These are phyloP conservation scores for Ornithoptera priamus DNA, from an alignment of 2,888 invertebrate species.

Conservation along the genomic window DNA sequence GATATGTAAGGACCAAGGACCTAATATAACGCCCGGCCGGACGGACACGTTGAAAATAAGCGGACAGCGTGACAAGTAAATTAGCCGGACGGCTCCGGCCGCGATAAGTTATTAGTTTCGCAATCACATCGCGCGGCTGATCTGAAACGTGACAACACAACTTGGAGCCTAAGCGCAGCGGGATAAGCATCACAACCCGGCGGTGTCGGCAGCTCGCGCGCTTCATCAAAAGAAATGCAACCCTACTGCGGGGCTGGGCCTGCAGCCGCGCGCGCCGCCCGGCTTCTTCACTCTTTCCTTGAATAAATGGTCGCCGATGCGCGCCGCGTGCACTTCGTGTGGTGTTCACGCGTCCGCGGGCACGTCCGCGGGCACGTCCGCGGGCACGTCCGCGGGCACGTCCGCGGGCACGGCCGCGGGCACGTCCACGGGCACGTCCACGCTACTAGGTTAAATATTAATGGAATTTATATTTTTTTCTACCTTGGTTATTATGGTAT, in stretches of 20 bases:
- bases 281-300: conserved; percentile 39
- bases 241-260: conserved; percentile 8
- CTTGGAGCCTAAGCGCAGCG: no score
- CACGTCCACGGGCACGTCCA: no score
- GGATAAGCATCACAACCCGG: no score
- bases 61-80: conserved; percentile 49
- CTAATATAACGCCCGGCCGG: background rate
- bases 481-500: no score
- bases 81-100: conserved; percentile 45
- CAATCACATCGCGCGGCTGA: conserved; percentile 45
- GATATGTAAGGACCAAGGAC: no score
- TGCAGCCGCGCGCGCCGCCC: conserved; percentile 26
- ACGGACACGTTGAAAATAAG: conserved; percentile 41
- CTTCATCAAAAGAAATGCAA: conserved; percentile 30
- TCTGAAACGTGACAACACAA: no score
- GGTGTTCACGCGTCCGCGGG: conserved; percentile 53
- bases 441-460: no score
- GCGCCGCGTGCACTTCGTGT: conserved; percentile 42
- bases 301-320: conserved; percentile 72
- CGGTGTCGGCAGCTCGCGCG: no score
- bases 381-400: no score
- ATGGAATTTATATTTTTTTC: no score
- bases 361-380: conserved; percentile 13
- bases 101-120: conserved; percentile 51
- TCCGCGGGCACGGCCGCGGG: no score